Percentiles rank a stretch among this genome's conserved stretches.
phyloP scores from a whole-genome alignment of 2,113 vertebrate species.

The Natator depressus region DNA sequence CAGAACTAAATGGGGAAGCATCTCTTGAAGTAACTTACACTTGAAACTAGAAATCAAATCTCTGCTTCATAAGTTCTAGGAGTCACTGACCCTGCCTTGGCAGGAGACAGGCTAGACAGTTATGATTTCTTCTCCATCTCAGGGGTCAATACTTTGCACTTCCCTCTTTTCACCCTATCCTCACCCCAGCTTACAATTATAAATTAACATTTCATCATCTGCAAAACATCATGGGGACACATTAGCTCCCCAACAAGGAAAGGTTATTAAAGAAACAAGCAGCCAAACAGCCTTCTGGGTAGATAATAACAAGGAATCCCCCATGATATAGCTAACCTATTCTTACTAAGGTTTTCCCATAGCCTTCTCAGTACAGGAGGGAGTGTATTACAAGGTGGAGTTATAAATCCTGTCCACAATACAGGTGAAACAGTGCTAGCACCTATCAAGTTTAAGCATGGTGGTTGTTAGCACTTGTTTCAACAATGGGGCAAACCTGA shows the following conservation, averaged over 20 bases:
- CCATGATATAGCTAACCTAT: background rate
- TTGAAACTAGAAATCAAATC: background rate
- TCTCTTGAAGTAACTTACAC: background rate
- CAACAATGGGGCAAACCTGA: background rate
- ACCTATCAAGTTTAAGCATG: background rate
- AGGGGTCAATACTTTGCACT: background rate
- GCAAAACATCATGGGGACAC: background rate
- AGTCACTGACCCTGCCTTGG: background rate
- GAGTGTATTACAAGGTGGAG: background rate
- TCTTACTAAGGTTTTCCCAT: background rate
- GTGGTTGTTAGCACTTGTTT: background rate
- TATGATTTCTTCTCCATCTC: background rate
- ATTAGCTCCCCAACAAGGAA: background rate
- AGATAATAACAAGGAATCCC: background rate
- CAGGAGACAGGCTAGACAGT: background rate
- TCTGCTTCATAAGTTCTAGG: background rate
- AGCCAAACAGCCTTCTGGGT: background rate
- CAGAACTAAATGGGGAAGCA: background rate
- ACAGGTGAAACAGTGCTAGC: background rate
- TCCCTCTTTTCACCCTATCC: background rate
- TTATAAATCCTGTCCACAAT: background rate
- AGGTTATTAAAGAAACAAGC: background rate
- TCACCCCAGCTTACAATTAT: accelerated
- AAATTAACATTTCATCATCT: background rate
- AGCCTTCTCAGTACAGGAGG: background rate